Conservation (phyloP, 2,113 vertebrate species). For the Sinocyclocheilus grahami region DNA sequence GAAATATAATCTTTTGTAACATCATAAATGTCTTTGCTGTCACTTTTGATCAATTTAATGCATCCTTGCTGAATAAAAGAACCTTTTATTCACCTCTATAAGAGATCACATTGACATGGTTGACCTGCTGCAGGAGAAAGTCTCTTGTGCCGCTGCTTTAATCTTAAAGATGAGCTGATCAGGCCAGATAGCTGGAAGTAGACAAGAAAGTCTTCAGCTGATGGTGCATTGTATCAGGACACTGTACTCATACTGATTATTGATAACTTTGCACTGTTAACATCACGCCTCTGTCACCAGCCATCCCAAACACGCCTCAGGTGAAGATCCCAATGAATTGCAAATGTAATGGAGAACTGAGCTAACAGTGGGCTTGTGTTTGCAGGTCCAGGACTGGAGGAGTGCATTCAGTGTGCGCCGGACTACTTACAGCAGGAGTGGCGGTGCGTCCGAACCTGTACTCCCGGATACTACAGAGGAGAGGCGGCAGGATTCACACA, state of each 20-base stretch:
- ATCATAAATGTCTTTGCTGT: background rate
- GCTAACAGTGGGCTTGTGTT: constrained; percentile 33
- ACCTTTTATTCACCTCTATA: background rate
- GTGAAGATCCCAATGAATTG: background rate
- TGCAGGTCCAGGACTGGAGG: constrained; percentile 77
- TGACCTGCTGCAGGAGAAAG: background rate
- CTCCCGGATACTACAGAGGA: constrained; percentile 80
- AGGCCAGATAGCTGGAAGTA: background rate
- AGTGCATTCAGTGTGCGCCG: constrained; percentile 80
- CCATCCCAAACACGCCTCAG: background rate
- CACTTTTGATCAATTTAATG: background rate
- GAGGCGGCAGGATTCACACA: constrained; percentile 77
- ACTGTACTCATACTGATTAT: background rate
- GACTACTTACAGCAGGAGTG: constrained; percentile 80
- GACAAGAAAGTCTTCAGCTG: background rate
- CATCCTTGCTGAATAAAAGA: background rate
- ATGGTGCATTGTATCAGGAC: background rate
- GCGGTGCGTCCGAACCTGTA: constrained; percentile 81
- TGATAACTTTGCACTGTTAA: background rate
- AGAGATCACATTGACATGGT: background rate
- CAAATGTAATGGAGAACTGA: background rate
- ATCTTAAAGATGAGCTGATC: background rate
- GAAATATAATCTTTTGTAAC: background rate
- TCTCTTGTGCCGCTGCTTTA: background rate
- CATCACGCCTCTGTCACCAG: background rate